Base-by-base conservation (phyloP, 1,140 invertebrate genomes). In the Tribolium madens region DNA sequence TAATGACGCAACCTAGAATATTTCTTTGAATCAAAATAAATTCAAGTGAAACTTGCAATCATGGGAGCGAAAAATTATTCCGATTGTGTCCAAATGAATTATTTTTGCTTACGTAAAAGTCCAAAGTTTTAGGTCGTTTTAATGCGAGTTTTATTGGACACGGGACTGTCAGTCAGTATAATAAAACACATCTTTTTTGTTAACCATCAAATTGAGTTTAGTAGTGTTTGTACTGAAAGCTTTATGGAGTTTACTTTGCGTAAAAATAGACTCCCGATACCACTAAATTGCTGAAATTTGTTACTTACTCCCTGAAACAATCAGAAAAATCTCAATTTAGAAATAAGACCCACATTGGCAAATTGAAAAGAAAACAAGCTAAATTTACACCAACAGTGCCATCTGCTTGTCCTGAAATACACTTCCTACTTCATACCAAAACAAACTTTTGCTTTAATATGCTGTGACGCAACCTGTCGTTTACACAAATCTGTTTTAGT, bases 171-270 rank as follows among this genome's bases (percentile, higher is more conserved):
- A 64, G 57, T 64, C 57, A 33, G 57, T 64, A 64, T 64, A 64
- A 53, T 53, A 53, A 50, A 72, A 72, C 47, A 72, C 48, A 74
- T 74, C 36, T 74, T 74, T 53, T 74, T 74, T 57, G 48, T 52
- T 74, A 74, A 74, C 47, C 72, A 74, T 74, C 50, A 74, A 74
- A 57, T 74, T 74, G 47, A 57, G 52, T 74, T 57, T 52, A 57
- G 52, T 74, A 74, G 47, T 74, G 72, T 74, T 74, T 74, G 72
- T 53, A 74, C 33, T 74, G 72, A 74, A 74, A 74, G 72, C 48
- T 74, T 74, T 74, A 74, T 74, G 21, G 52, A 57, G 72, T 74
- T 74, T 74, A 74, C 72, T 74, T 57, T 57, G 52, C 6, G 52
- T 33, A 74, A 74, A 74, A 74, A 74, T 74, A 74, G 72, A 31